Evolutionary conservation across 2,888 invertebrate genomes (phyloP).

Genomic region (Orthonychiurus folsomi): DNA sequence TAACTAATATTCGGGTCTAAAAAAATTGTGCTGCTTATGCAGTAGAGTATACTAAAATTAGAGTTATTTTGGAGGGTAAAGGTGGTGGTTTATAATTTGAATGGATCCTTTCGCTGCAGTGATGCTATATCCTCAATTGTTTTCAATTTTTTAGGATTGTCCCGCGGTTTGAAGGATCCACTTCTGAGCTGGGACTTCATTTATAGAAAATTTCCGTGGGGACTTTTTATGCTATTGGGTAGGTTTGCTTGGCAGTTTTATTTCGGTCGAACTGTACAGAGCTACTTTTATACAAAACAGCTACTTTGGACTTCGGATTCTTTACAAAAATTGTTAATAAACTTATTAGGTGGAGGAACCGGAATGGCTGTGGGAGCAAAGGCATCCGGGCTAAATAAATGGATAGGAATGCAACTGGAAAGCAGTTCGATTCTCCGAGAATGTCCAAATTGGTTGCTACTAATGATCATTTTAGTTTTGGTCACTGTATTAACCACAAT

Average conservation of each 20-base stretch:
- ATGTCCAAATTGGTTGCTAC: conserved; percentile 42
- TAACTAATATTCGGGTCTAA: no score
- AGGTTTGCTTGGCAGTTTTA: not conserved
- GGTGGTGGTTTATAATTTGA: not conserved
- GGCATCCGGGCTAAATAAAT: conserved; percentile 63
- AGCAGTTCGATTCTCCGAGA: conserved; percentile 56
- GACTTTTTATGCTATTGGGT: conserved; percentile 36
- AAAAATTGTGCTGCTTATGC: no score
- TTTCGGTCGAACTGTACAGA: no score
- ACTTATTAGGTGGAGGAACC: conserved; percentile 76
- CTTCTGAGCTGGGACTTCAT: conserved; percentile 33
- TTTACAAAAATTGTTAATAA: not conserved
- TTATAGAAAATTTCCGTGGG: conserved; percentile 36
- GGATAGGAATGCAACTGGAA: conserved; percentile 63
- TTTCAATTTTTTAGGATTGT: conserved; percentile 23
- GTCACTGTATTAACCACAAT: conserved; percentile 79
- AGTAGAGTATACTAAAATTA: no score
- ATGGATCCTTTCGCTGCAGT: not conserved
- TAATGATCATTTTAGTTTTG: conserved; percentile 62
- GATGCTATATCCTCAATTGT: no score
- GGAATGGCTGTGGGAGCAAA: conserved; percentile 80
- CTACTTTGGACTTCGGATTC: no score
- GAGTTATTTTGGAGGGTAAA: no score
- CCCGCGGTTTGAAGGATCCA: conserved; percentile 33
- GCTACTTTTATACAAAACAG: no score